These are phyloP conservation scores for Alouatta palliata DNA, from an alignment of 2,113 vertebrate genomes.

Conservation along the genomic window DNA sequence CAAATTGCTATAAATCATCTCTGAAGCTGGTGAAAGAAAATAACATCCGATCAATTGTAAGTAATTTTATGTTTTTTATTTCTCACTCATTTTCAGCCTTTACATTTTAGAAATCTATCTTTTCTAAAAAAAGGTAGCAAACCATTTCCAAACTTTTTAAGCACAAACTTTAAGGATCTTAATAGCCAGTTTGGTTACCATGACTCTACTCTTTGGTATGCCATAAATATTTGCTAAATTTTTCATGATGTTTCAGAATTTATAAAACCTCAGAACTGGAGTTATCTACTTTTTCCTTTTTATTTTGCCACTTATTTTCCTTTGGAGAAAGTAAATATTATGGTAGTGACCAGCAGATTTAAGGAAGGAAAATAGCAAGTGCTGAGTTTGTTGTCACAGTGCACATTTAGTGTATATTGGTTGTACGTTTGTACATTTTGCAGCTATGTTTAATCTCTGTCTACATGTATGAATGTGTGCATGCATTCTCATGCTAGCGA, in stretches of 20 bases:
- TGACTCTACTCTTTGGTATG: neutral
- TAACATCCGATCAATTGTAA: constrained; percentile 94
- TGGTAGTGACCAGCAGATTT: neutral
- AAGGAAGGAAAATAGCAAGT: neutral
- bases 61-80: constrained; percentile 74
- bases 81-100: neutral
- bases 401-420: neutral
- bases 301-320: neutral
- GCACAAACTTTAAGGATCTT: neutral
- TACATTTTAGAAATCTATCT: neutral
- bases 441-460: neutral
- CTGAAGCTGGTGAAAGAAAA: constrained; percentile 93
- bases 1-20: constrained; percentile 95
- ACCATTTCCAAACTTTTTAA: neutral
- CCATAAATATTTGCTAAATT: neutral
- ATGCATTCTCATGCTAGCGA: neutral
- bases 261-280: neutral
- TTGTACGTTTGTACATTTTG: neutral
- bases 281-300: neutral
- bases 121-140: neutral
- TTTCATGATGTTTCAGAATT: neutral
- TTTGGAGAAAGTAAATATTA: neutral
- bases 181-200: neutral
- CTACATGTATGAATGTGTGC: neutral
- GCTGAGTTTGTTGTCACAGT: neutral